Conservation (phyloP, 2,888 invertebrate genomes). For the Drosophila paranaensis region DNA sequence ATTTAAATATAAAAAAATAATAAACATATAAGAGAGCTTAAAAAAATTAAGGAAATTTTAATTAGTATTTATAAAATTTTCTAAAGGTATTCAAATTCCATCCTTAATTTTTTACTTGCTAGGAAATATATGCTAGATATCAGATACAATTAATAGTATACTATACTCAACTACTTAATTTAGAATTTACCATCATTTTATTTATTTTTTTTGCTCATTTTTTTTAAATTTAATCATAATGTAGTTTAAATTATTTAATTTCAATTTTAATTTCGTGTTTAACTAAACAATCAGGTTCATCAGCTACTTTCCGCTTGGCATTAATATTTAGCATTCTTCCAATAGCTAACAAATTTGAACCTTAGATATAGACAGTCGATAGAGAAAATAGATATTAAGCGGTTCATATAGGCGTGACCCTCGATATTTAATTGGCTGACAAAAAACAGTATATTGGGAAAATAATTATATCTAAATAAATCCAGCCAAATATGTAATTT, state of each 20-base stretch:
- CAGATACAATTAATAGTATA: too few species aligned
- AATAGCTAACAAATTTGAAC: neutral
- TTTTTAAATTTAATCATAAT: neutral
- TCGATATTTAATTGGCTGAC: neutral
- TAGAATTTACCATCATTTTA: too few species aligned
- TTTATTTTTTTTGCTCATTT: too few species aligned
- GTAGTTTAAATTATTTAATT: slow-evolving; percentile 13
- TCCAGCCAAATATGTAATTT: neutral
- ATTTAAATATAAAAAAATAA: too few species aligned
- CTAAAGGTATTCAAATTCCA: too few species aligned
- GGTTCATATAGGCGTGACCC: neutral
- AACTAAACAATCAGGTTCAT: neutral
- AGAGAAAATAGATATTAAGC: neutral
- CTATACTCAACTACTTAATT: too few species aligned
- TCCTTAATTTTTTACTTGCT: too few species aligned
- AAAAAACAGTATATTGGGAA: neutral
- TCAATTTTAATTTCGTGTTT: neutral
- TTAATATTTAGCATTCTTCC: too few species aligned
- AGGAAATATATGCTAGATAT: too few species aligned
- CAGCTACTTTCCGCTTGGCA: neutral
- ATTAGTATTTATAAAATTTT: too few species aligned
- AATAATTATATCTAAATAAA: neutral
- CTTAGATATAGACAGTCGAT: neutral
- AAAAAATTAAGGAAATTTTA: too few species aligned
- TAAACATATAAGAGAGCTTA: too few species aligned